Base-by-base conservation (phyloP, 2,113 vertebrate genomes). In the Entelurus aequoreus region DNA sequence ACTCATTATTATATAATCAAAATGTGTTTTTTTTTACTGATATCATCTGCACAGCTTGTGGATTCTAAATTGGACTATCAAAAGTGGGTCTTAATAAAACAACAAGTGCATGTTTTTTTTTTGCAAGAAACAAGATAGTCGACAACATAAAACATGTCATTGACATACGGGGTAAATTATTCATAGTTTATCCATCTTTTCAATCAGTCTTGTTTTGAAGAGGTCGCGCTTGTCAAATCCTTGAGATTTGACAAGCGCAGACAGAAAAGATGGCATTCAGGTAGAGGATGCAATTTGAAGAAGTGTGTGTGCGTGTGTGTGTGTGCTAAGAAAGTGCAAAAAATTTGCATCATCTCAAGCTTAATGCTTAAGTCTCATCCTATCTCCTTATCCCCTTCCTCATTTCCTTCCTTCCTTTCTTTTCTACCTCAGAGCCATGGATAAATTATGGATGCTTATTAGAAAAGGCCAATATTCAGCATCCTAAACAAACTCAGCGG, bases 391-490 rank as follows among this genome's bases (percentile, higher is more conserved):
- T 60, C 55, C 50, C 65, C 61, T 48, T 68, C 59, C 44, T 37
- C 55, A 28, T 16, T 57, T 46, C 42, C 42, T 46, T 46, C 42
- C 42, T 46, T 46, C 10, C 50, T 75, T 74, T 69, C 71, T 68
- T 65, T 65, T 46, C 63, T 74, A 79, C 81, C 84, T 83, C 80
- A 78, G 71, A 89, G 84, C 75, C 68, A 68, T 57, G 66, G 14
- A 83, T 88, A 86, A 90, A 89, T 90, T 89, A 90, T 90, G 80
- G 73, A 90, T 88, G 88, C 84, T 89, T 90, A 89, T 90, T 90
- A 89, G 83, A 88, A 88, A 90, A 90, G 84, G 84, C 78, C 86
- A 88, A 89, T 88, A 90, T 90, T 88, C 87, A 87, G 84, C 80
- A 76, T 76, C 69, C 71, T 77, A 88, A 88, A 87, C 87, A 83